Evolutionary conservation across 2,797 vertebrate species (phyloP).

Genomic region (Zenarchopterus dispar): DNA sequence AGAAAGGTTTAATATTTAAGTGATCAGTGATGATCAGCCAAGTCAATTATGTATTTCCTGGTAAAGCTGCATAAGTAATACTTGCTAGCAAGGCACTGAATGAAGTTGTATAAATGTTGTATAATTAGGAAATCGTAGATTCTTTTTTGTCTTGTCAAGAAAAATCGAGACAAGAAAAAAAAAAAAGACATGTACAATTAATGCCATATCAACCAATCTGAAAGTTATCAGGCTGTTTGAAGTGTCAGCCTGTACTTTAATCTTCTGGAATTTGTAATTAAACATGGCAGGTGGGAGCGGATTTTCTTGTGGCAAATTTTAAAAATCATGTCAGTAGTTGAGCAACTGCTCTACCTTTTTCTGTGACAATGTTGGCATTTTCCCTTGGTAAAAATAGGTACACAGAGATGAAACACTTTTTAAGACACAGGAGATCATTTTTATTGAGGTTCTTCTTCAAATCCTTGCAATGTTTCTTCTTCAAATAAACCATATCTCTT

Average conservation of each 20-base stretch:
- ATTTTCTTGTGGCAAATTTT: constrained; percentile 42
- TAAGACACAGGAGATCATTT: constrained; percentile 14
- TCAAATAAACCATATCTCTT: too few relatives aligned
- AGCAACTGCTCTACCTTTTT: constrained; percentile 13
- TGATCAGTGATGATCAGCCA: neutral
- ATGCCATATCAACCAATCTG: constrained; percentile 15
- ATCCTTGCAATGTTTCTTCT: too few relatives aligned
- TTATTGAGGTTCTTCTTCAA: too few relatives aligned
- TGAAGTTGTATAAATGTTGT: neutral
- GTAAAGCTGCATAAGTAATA: too few relatives aligned
- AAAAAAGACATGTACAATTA: constrained; percentile 1
- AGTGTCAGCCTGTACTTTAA: constrained; percentile 41
- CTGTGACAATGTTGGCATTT: constrained; percentile 10
- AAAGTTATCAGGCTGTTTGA: constrained; percentile 41
- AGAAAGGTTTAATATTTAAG: neutral
- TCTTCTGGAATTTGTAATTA: constrained; percentile 44
- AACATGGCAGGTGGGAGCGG: constrained; percentile 47
- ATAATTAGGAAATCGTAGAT: neutral
- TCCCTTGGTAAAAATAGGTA: constrained; percentile 25
- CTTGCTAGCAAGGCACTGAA: neutral
- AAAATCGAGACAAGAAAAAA: constrained; percentile 3
- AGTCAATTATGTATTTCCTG: neutral
- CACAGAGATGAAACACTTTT: constrained; percentile 30
- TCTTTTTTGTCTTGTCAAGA: neutral
- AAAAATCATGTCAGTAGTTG: constrained; percentile 24